Percentiles rank a stretch among this genome's conserved stretches.
Conservation (phyloP, 2,113 vertebrate genomes). For the Gymnarchus niloticus region DNA sequence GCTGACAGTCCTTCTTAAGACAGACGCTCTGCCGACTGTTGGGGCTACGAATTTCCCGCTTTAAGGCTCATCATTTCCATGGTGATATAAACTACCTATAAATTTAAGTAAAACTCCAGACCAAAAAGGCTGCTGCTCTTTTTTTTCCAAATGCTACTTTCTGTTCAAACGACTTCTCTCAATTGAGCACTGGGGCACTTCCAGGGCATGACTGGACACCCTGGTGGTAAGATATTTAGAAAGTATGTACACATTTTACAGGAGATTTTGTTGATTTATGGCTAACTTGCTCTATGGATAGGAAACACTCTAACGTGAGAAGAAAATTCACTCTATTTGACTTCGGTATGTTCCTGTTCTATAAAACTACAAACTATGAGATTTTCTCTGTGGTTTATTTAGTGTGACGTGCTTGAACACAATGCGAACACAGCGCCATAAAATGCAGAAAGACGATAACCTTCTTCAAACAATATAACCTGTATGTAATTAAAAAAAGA, state of each 20-base stretch:
- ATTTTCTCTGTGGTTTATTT: background rate
- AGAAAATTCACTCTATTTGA: constrained; percentile 6
- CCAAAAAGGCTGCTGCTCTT: background rate
- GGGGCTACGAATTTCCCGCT: background rate
- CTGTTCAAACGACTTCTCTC: background rate
- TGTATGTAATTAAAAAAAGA: background rate
- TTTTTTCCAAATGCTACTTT: background rate
- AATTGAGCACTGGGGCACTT: background rate
- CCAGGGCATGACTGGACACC: background rate
- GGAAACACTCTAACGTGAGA: constrained; percentile 2
- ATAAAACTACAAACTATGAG: constrained; percentile 14
- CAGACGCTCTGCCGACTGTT: background rate
- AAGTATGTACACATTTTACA: constrained; percentile 23
- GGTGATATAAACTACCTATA: background rate
- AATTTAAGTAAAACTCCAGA: background rate
- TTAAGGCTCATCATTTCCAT: background rate
- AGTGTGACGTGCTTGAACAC: constrained; percentile 3
- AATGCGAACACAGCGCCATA: background rate
- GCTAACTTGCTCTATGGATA: background rate
- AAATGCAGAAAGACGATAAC: background rate
- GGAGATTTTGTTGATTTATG: background rate
- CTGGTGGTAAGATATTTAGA: constrained; percentile 17
- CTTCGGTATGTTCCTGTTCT: constrained; percentile 30
- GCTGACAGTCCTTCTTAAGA: constrained; percentile 16
- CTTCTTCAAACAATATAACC: background rate